phyloP scores from a whole-genome alignment of 1,140 invertebrate species.

The Caenorhabditis inopinata region DNA sequence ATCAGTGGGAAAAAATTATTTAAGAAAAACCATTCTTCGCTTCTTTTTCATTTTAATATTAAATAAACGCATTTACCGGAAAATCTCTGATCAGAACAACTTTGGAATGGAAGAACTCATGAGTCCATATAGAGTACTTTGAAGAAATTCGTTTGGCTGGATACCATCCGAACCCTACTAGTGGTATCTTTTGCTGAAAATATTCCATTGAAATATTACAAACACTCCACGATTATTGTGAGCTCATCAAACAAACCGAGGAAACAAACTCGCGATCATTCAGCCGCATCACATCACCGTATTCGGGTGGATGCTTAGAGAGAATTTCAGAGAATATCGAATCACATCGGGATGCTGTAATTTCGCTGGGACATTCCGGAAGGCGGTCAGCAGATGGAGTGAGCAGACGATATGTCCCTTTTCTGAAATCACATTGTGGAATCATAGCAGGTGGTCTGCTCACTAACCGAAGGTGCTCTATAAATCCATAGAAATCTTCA shows the following conservation, averaged over 20 bases:
- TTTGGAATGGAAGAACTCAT: neutral
- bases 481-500: conserved; percentile 1
- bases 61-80: no score
- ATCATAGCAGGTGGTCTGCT: no score
- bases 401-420: neutral
- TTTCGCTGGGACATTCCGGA: neutral
- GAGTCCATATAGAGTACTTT: conserved; percentile 2
- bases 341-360: neutral
- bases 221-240: no score
- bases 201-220: no score
- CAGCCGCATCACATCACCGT: neutral
- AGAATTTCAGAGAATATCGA: conserved; percentile 16
- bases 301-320: neutral
- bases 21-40: no score
- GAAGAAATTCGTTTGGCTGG: conserved; percentile 6
- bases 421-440: conserved; percentile 5
- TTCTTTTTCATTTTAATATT: no score
- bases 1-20: no score
- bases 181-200: neutral
- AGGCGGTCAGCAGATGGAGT: neutral
- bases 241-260: neutral
- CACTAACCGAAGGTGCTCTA: neutral
- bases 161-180: conserved; percentile 13
- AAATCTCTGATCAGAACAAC: neutral
- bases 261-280: neutral